phyloP scores from a whole-genome alignment of 2,113 vertebrate genomes.

The Ochotona curzoniae region DNA sequence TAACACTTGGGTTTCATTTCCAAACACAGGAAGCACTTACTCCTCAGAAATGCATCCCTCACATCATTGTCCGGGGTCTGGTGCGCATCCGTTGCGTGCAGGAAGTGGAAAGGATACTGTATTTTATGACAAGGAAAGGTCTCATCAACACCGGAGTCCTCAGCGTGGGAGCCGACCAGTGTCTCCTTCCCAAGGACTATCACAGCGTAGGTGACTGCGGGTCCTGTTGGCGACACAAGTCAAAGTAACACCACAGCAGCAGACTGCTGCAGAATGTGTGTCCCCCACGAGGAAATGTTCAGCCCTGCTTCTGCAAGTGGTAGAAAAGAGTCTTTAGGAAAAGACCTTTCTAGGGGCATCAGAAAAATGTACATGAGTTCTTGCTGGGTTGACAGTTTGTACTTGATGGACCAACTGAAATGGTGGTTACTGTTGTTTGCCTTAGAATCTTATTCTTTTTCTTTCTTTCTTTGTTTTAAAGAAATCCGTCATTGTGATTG shows the following conservation, averaged over 20 bases:
- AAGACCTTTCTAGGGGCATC: neutral
- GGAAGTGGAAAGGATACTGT: conserved; percentile 94
- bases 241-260: neutral
- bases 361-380: neutral
- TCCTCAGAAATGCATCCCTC: conserved; percentile 91
- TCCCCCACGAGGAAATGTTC: neutral
- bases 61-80: conserved; percentile 94
- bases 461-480: conserved; percentile 61
- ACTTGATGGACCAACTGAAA: neutral
- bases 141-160: conserved; percentile 97
- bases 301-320: neutral
- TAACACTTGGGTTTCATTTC: conserved; percentile 63
- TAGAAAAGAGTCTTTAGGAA: conserved; percentile 12
- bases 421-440: neutral
- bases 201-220: conserved; percentile 87
- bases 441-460: conserved; percentile 43
- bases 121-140: conserved; percentile 98
- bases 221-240: neutral
- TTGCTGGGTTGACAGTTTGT: neutral
- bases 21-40: conserved; percentile 93
- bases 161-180: conserved; percentile 85
- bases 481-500: conserved; percentile 95
- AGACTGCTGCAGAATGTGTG: neutral
- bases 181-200: conserved; percentile 92
- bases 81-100: conserved; percentile 96